Base-by-base conservation (phyloP, 2,797 vertebrate genomes). In the Poecile montanus region DNA sequence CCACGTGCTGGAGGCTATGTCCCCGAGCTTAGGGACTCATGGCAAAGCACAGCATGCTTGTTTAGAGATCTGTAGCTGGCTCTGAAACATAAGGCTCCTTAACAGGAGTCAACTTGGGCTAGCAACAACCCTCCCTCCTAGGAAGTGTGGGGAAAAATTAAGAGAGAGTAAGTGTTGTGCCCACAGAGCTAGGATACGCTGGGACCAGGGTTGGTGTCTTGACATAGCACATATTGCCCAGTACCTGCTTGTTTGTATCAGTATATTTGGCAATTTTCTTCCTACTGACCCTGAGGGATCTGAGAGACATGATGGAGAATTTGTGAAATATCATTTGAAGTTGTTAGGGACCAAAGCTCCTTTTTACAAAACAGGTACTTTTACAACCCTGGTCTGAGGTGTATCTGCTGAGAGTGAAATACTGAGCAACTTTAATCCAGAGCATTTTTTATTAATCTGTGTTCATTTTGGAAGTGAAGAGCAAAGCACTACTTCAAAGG, bases 401-500 rank as follows among this genome's bases (percentile, higher is more conserved):
- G 9, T 79, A 15, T 78, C 67, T 45, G 29, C 38, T 38, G 42
- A 26, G 22, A 91, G 12, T 5, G 22, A 89, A 91, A 89, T 60
- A 60, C 6, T 7, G 12, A 67, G 4, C 44, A 27, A 27, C 71
- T 87, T 87, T 63, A 82, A 79, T 80, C 16, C 44, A 77, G 30
- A 54, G 42, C n/a, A 74, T 42, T 89, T 85, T 88, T 77, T 72
- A 54, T 78, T 71, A 13, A 48, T 32, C 40, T 57, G 54, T 40
- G 78, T 92, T 68, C 6, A 36, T 62, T 91, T 80, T 80, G 32
- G 38, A 95, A 73, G 38, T 1, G 16, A 92, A 80, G 34, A 83
- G 21, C 57, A 58, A 71, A 91, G 53, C 90, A 77, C 30, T 89
- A 71, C 78, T 95, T 95, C 81, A 95, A 93, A 93, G 65, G 82